Conservation (phyloP, 1,140 invertebrate genomes). For the Drosophila ambigua region DNA sequence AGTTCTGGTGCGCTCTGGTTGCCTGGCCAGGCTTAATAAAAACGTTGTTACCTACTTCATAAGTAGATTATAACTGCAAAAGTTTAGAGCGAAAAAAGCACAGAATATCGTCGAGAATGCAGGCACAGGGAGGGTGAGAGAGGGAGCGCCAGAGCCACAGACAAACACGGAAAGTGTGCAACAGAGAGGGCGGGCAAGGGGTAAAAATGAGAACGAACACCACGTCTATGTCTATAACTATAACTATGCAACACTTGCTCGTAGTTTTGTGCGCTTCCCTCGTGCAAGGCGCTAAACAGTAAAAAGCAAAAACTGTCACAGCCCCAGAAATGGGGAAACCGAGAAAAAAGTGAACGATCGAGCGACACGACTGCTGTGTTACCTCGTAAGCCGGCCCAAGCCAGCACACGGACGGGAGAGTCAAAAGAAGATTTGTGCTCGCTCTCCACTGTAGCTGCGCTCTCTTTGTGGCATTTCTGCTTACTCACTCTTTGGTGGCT, state of each 20-base stretch:
- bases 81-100: slow-evolving; percentile 44
- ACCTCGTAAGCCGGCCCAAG: background rate
- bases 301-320: slow-evolving; percentile 54
- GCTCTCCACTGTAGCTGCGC: too few species aligned
- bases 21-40: slow-evolving; percentile 50
- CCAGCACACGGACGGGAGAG: too few species aligned
- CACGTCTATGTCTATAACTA: slow-evolving; percentile 39
- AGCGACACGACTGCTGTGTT: slow-evolving; percentile 1
- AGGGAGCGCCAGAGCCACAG: background rate
- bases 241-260: slow-evolving; percentile 67
- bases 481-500: too few species aligned
- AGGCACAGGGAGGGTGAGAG: background rate
- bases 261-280: slow-evolving; percentile 35
- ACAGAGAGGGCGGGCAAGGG: background rate
- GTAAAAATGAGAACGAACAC: slow-evolving; percentile 40
- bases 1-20: too few species aligned
- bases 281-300: slow-evolving; percentile 36
- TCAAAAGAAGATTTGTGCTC: too few species aligned
- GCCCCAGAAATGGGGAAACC: slow-evolving; percentile 15
- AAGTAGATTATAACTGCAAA: slow-evolving; percentile 70
- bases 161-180: background rate
- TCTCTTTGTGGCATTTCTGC: too few species aligned
- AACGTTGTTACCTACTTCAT: slow-evolving; percentile 65
- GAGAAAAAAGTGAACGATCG: slow-evolving; percentile 22
- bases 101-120: background rate